A percentile compares a stretch with the other conserved stretches of the same genome.
These are phyloP conservation scores for Squalus acanthias DNA, from an alignment of 2,797 vertebrate species.

Conservation along the genomic window DNA sequence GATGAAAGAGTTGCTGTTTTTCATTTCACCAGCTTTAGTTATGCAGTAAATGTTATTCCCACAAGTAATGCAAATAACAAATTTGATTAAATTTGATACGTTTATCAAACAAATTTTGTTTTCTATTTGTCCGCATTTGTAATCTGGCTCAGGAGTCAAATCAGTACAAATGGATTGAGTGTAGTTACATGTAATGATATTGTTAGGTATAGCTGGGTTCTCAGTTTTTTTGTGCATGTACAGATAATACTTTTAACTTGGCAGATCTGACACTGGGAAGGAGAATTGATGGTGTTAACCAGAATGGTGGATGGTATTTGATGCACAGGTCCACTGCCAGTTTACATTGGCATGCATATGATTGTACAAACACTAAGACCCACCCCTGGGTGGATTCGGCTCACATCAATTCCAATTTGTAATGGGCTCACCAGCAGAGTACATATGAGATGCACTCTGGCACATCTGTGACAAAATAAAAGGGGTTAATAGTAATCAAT, in stretches of 20 bases:
- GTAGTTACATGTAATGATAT: background rate
- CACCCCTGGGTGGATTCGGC: background rate
- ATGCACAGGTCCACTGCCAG: background rate
- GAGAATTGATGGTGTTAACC: background rate
- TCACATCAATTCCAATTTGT: background rate
- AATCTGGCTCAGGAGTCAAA: background rate
- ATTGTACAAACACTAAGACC: background rate
- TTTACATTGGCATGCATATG: background rate
- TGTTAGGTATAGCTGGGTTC: background rate
- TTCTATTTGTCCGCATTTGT: background rate
- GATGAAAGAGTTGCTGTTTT: slow-evolving; percentile 16
- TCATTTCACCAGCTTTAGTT: background rate
- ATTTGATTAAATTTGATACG: background rate
- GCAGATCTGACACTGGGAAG: background rate
- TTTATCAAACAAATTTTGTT: background rate
- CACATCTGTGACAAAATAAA: background rate
- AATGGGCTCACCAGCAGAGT: background rate
- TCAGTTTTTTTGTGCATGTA: background rate
- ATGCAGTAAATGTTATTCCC: background rate
- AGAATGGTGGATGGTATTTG: background rate
- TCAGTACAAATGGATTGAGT: background rate
- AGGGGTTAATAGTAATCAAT: background rate
- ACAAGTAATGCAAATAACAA: background rate
- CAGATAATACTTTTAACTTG: background rate
- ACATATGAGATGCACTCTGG: background rate